Evolutionary conservation across 2,888 invertebrate species (phyloP), one percentile per base, ranked within the genome.

Genomic region (Macrophya alboannulata): DNA sequence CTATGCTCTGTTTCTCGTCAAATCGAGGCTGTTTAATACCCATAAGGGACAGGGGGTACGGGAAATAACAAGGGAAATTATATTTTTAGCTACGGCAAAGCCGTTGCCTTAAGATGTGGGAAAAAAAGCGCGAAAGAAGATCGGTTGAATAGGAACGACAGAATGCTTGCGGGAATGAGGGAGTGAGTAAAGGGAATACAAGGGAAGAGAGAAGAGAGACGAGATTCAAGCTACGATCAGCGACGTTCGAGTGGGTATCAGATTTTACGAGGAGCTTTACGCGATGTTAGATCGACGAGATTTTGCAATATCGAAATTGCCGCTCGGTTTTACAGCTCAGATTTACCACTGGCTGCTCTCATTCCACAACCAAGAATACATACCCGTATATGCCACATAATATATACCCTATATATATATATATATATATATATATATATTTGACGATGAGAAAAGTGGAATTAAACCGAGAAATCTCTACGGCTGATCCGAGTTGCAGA

Each of bases 251-350:
- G 48, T 31, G 71, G 65, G 68, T 68, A 83, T 83, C 65, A 51
- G 81, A 65, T 68, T 84, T 86, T 68, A 84, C 77, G 55, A 74
- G 76, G 72, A 84, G 83, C 68, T 86, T 79, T 72, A 68, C 84
- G 84, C 79, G 43, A 59, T 65, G 51, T 83, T 71, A 83, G 83
- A 83, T 83, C 83, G 84, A 85, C 65, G 62, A 84, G 86, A 87
- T 88, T 88, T 88, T 88, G 87, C 88, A 88, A 87, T 88, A 88
- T 88, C 86, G 88, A 88, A 88, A 88, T 88, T 88, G 88, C 85
- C 86, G 86, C 86, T 65, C 77, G 76, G 74, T 59, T 74, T 85
- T 87, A 83, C 83, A 45, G 65, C 71, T 71, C 68, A 51, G 83
- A 81, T 81, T 81, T 81, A 81, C 81, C 81, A 81, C 81, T 62